These are phyloP conservation scores for Poeciliopsis turneri DNA, from an alignment of 2,797 vertebrate genomes.

Conservation along the genomic window DNA sequence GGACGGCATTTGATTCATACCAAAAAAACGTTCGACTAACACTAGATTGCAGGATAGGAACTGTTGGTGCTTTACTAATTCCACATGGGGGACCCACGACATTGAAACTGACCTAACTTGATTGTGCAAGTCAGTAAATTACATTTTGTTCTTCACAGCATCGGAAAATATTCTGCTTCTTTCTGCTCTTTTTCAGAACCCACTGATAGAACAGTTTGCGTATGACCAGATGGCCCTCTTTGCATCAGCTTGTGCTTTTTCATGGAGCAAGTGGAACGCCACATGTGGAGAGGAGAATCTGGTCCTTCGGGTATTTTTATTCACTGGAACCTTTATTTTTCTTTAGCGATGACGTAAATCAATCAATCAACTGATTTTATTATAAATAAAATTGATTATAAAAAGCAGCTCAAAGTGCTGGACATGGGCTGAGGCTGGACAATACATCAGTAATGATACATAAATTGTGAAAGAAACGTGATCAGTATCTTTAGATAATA, in stretches of 20 bases:
- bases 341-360: neutral
- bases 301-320: conserved; percentile 82
- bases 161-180: conserved; percentile 5
- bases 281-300: conserved; percentile 78
- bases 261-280: conserved; percentile 92
- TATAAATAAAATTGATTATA: too few relatives aligned
- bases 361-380: too few relatives aligned
- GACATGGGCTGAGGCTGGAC: too few relatives aligned
- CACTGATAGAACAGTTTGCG: conserved; percentile 77
- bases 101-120: neutral
- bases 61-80: neutral
- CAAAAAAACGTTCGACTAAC: neutral
- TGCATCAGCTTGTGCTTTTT: conserved; percentile 85
- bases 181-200: conserved; percentile 67
- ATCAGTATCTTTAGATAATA: too few relatives aligned
- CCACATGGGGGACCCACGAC: neutral
- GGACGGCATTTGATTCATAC: neutral
- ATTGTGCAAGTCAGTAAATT: neutral
- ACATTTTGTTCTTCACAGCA: neutral
- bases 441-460: too few relatives aligned
- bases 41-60: neutral
- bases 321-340: neutral
- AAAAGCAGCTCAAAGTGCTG: too few relatives aligned
- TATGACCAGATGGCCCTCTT: conserved; percentile 92
- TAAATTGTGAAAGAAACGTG: too few relatives aligned